phyloP scores from a whole-genome alignment of 1,140 invertebrate genomes.

The Chrysomallon squamiferum region DNA sequence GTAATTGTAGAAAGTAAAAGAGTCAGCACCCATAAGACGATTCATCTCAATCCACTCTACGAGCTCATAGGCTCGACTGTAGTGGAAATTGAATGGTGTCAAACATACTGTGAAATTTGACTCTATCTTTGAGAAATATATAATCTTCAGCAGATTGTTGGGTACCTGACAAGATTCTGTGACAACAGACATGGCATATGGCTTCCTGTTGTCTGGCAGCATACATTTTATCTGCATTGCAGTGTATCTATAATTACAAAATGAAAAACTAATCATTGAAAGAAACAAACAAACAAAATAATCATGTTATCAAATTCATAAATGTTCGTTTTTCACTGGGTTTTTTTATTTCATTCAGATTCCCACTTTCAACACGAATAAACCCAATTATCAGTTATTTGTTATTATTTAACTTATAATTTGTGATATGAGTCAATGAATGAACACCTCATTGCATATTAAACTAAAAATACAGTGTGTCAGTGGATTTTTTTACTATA shows the following conservation, averaged over 20 bases:
- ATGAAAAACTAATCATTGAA: too few relatives aligned
- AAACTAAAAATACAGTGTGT: too few relatives aligned
- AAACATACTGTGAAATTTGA: slow-evolving; percentile 83
- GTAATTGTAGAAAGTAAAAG: slow-evolving; percentile 93
- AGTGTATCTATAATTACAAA: slow-evolving; percentile 18
- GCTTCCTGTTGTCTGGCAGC: background rate
- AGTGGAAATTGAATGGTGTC: slow-evolving; percentile 90
- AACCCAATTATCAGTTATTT: too few relatives aligned
- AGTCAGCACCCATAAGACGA: slow-evolving; percentile 81
- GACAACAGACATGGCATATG: slow-evolving; percentile 26
- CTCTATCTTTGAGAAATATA: background rate
- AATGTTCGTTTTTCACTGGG: too few relatives aligned
- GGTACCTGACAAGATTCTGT: slow-evolving; percentile 4
- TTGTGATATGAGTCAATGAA: too few relatives aligned
- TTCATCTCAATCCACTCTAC: slow-evolving; percentile 94
- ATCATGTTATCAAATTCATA: too few relatives aligned
- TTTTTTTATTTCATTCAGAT: too few relatives aligned
- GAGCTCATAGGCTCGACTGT: slow-evolving; percentile 77
- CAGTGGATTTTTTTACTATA: too few relatives aligned
- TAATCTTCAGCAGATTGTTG: background rate
- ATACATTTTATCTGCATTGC: slow-evolving; percentile 17
- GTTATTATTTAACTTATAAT: too few relatives aligned
- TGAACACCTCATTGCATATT: too few relatives aligned
- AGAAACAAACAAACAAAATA: too few relatives aligned
- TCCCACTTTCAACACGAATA: too few relatives aligned